phyloP scores from a whole-genome alignment of 2,888 invertebrate species.

The Drosophila affinis region DNA sequence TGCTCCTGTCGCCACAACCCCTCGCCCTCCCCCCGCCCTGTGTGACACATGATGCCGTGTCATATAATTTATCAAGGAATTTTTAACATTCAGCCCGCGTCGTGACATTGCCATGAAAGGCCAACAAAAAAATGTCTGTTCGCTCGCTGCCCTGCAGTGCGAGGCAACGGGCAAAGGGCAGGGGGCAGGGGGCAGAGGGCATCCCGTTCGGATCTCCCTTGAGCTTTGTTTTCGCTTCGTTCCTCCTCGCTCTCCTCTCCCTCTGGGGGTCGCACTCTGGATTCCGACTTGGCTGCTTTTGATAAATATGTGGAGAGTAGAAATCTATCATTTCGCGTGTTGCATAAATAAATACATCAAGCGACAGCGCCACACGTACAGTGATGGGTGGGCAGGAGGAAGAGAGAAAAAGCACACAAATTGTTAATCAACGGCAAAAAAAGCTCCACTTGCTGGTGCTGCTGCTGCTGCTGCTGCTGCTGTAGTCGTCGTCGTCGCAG shows the following conservation, averaged over 20 bases:
- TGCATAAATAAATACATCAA: constrained; percentile 63
- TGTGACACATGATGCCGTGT: constrained; percentile 55
- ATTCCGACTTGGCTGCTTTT: constrained; percentile 42
- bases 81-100: constrained; percentile 65
- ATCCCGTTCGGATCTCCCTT: constrained; percentile 12
- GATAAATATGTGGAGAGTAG: constrained; percentile 57
- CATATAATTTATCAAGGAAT: constrained; percentile 61
- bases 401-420: constrained; percentile 33
- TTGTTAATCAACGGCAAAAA: constrained; percentile 40
- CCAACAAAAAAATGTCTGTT: constrained; percentile 31
- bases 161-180: not conserved
- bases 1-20: constrained; percentile 3
- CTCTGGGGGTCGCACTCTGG: not conserved
- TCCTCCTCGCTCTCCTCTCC: constrained; percentile 13
- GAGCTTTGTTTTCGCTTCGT: constrained; percentile 33
- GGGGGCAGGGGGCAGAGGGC: not conserved
- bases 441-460: not conserved
- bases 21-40: constrained; percentile 3
- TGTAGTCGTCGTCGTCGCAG: not conserved
- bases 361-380: constrained; percentile 17
- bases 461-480: too few relatives aligned
- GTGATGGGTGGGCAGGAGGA: not conserved
- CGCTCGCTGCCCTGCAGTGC: constrained; percentile 19
- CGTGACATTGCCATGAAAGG: constrained; percentile 52
- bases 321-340: constrained; percentile 63